A percentile compares a stretch with the other conserved stretches of the same genome.
Conservation (phyloP, 23 tunicate genomes). For the Oikopleura dioica region DNA sequence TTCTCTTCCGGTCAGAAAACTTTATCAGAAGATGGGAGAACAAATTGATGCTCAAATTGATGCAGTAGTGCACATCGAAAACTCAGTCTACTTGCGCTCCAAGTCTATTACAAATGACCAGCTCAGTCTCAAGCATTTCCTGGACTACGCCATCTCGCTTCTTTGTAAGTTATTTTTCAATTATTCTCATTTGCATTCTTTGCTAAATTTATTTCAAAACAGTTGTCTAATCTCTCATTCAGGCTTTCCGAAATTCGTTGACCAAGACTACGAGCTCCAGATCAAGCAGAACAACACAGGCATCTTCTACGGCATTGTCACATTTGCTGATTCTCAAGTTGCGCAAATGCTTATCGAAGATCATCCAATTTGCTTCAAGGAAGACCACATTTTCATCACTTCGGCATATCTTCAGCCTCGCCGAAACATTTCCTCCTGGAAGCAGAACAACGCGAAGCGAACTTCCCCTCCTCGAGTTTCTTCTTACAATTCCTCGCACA, state of each 20-base stretch:
- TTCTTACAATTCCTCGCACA: no score
- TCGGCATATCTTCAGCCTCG: neutral
- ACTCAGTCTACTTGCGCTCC: neutral
- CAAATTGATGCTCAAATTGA: neutral
- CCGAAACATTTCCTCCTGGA: neutral
- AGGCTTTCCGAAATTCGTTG: neutral
- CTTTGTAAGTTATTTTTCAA: neutral
- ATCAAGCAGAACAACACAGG: neutral
- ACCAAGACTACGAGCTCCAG: neutral
- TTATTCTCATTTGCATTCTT: neutral
- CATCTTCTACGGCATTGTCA: neutral
- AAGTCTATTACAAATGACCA: neutral
- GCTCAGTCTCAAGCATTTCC: neutral
- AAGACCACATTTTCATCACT: neutral
- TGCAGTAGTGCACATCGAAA: neutral
- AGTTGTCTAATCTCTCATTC: neutral
- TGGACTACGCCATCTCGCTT: neutral
- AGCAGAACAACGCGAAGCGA: neutral
- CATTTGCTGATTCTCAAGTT: neutral
- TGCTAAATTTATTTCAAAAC: neutral
- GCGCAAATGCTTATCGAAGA: neutral
- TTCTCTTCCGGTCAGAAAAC: neutral
- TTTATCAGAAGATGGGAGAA: neutral
- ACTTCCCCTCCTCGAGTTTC: conserved; percentile 14
- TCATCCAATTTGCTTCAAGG: neutral